Conservation (phyloP, 1,140 invertebrate species). For the Sitophilus oryzae region DNA sequence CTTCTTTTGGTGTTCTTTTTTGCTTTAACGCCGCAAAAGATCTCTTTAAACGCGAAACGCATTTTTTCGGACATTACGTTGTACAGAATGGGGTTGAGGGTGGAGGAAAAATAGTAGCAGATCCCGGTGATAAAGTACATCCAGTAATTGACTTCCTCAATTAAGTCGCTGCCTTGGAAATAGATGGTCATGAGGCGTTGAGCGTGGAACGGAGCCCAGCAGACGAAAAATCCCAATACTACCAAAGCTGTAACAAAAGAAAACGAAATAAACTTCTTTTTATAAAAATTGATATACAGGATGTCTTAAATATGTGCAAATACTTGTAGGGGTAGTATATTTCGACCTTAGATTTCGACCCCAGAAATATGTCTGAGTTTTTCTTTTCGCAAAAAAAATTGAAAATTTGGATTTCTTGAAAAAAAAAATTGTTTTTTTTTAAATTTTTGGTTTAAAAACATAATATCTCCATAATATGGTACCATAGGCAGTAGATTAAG, state of each 20-base stretch:
- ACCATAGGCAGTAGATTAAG: no score
- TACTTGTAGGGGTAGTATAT: no score
- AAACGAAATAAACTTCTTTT: background rate
- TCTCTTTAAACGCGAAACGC: constrained; percentile 68
- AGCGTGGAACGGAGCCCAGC: constrained; percentile 95
- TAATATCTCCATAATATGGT: no score
- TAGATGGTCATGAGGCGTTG: constrained; percentile 77
- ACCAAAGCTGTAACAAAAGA: constrained; percentile 72
- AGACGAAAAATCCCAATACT: constrained; percentile 93
- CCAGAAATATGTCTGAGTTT: no score
- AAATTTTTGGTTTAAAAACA: no score
- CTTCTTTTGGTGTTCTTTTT: constrained; percentile 12
- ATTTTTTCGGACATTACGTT: constrained; percentile 87
- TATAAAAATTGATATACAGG: no score
- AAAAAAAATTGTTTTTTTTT: no score
- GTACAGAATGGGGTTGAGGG: constrained; percentile 87
- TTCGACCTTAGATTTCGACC: no score
- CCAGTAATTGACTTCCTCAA: constrained; percentile 66
- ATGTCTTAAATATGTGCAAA: no score
- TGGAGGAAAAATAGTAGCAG: constrained; percentile 82
- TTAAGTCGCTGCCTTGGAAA: constrained; percentile 51
- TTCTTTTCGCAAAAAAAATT: no score
- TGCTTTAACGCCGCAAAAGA: constrained; percentile 25
- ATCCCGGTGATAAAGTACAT: constrained; percentile 74
- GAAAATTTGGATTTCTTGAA: no score